Evolutionary conservation across 2,888 invertebrate genomes (phyloP).

Genomic region (Mythimna loreyi): DNA sequence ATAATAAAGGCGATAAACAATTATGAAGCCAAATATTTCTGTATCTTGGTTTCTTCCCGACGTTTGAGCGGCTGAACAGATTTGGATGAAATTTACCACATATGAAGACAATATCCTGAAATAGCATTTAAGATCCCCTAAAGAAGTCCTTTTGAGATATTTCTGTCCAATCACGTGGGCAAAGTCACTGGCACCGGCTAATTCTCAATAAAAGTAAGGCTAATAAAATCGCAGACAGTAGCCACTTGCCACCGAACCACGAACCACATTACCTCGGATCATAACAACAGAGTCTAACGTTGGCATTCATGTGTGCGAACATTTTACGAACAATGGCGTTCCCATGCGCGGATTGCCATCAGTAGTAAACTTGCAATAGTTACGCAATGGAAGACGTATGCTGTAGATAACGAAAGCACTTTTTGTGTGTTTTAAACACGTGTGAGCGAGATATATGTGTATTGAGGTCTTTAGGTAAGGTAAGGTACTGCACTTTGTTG

Average conservation of each 20-base stretch:
- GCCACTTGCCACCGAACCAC: slow-evolving; percentile 70
- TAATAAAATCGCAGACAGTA: slow-evolving; percentile 59
- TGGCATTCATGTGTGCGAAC: slow-evolving; percentile 87
- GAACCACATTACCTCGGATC: slow-evolving; percentile 78
- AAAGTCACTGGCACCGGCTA: not conserved
- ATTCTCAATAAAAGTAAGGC: slow-evolving; percentile 45
- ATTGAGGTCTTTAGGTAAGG: slow-evolving; percentile 78
- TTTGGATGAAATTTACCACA: no score
- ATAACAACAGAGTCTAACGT: slow-evolving; percentile 73
- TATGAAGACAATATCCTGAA: no score
- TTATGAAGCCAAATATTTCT: not conserved
- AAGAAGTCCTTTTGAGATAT: no score
- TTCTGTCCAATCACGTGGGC: no score
- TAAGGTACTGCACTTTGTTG: slow-evolving; percentile 37
- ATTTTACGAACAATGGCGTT: slow-evolving; percentile 79
- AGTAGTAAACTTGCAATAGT: slow-evolving; percentile 83
- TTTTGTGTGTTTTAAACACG: slow-evolving; percentile 81
- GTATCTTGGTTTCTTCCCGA: no score
- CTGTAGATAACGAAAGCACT: slow-evolving; percentile 84
- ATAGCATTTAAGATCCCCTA: no score
- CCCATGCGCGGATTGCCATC: slow-evolving; percentile 88
- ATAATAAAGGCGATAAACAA: no score
- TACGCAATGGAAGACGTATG: slow-evolving; percentile 87
- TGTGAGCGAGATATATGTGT: slow-evolving; percentile 85
- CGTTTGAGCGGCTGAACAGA: no score